These are phyloP conservation scores for Corythucha ciliata DNA, from an alignment of 2,888 invertebrate genomes.

Conservation along the genomic window DNA sequence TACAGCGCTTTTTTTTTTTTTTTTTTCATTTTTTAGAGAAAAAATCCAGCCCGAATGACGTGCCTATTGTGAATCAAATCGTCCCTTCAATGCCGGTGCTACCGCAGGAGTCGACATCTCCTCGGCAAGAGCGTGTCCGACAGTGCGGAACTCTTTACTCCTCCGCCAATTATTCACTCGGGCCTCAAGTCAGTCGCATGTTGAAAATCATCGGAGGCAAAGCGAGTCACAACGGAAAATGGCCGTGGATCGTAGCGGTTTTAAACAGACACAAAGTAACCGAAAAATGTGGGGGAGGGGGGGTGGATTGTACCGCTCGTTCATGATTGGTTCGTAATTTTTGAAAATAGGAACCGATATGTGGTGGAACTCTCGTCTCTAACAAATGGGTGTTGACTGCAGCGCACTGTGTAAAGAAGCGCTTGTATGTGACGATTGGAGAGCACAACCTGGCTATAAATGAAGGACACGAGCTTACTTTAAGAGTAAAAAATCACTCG, in stretches of 20 bases:
- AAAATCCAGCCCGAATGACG: too few species aligned
- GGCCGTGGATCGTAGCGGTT: conserved; percentile 93
- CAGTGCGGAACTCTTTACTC: conserved; percentile 18
- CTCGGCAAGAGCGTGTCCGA: too few species aligned
- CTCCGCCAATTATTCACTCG: not conserved
- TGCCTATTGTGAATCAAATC: too few species aligned
- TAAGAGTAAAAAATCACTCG: conserved; percentile 47
- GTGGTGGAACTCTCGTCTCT: conserved; percentile 75
- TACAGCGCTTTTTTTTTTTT: too few species aligned
- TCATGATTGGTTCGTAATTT: too few species aligned
- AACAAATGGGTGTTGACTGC: conserved; percentile 79
- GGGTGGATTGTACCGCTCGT: too few species aligned
- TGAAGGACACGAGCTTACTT: conserved; percentile 68
- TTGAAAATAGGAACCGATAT: conserved; percentile 79
- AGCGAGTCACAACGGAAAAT: conserved; percentile 67
- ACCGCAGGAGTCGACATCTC: too few species aligned
- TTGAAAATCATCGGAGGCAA: conserved; percentile 78
- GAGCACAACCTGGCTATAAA: conserved; percentile 70
- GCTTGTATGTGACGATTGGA: conserved; percentile 70
- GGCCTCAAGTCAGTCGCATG: conserved; percentile 26
- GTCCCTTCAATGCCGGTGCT: too few species aligned
- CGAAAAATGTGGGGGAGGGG: too few species aligned
- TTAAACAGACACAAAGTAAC: conserved; percentile 71
- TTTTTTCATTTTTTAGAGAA: too few species aligned
- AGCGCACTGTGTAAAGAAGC: conserved; percentile 72